phyloP scores from a whole-genome alignment of 1,140 invertebrate species.

The Ladona fulva region DNA sequence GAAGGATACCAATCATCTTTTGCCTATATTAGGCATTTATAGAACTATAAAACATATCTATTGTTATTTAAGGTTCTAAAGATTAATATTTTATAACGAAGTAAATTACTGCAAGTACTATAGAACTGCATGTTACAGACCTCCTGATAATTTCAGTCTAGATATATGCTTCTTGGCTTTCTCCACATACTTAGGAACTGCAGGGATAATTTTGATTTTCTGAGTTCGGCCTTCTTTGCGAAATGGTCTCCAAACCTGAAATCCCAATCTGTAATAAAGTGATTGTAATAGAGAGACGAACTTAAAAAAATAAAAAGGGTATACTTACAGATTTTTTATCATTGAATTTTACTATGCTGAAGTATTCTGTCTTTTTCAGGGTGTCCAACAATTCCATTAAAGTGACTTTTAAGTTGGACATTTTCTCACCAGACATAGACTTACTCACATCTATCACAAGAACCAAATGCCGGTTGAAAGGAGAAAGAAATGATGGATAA shows the following conservation, averaged over 20 bases:
- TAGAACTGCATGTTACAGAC: not conserved
- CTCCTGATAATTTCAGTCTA: not conserved
- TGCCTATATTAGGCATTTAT: too few species aligned
- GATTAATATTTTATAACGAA: too few species aligned
- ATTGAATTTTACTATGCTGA: not conserved
- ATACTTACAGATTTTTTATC: not conserved
- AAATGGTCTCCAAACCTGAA: not conserved
- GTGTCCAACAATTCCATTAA: not conserved
- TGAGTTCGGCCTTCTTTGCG: not conserved
- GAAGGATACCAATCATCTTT: not conserved
- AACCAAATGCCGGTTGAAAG: conserved; percentile 56
- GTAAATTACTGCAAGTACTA: too few species aligned
- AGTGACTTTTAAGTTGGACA: conserved; percentile 27
- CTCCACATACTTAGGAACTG: not conserved
- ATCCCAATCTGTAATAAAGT: not conserved
- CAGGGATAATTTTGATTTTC: not conserved
- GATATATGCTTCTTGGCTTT: not conserved
- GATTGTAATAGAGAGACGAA: not conserved
- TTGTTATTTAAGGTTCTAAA: too few species aligned
- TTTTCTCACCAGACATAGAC: conserved; percentile 56
- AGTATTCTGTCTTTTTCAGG: not conserved
- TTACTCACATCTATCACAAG: conserved; percentile 62
- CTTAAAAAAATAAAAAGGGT: not conserved
- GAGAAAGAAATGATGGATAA: conserved; percentile 46
- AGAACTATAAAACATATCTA: too few species aligned